These are phyloP conservation scores for Pteromalus puparum DNA, from an alignment of 1,140 invertebrate species.

Conservation along the genomic window DNA sequence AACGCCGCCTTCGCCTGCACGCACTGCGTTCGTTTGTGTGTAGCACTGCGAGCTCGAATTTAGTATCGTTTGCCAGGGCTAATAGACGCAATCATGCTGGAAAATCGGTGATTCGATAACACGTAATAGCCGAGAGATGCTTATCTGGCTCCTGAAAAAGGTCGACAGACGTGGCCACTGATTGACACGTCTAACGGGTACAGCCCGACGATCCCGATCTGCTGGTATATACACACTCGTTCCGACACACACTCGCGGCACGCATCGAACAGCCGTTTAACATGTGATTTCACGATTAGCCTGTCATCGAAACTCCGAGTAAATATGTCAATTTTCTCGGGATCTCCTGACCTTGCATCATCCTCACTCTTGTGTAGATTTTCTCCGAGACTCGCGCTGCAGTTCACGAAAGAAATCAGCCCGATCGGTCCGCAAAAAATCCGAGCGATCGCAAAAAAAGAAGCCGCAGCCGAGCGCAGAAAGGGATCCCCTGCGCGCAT, in stretches of 20 bases:
- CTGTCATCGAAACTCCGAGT: background rate
- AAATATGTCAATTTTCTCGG: background rate
- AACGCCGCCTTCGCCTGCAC: background rate
- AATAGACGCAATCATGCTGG: background rate
- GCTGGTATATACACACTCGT: background rate
- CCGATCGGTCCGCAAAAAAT: background rate
- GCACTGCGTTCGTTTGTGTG: background rate
- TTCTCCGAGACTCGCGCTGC: background rate
- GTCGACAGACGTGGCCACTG: background rate
- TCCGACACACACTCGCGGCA: background rate
- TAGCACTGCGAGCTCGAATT: background rate
- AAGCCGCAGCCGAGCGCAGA: background rate
- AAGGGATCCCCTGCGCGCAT: background rate
- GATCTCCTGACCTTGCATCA: background rate
- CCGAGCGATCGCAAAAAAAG: background rate
- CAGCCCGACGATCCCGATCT: background rate
- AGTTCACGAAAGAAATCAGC: background rate
- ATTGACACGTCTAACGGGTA: constrained; percentile 16
- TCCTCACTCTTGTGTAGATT: background rate
- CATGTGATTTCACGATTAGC: background rate
- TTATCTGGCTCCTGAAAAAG: constrained; percentile 9
- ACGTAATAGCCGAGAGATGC: background rate
- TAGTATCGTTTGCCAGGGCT: too few species aligned
- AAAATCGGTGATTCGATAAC: background rate
- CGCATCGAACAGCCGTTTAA: background rate